phyloP scores from a whole-genome alignment of 2,797 vertebrate species.

The Glyptemys insculpta region DNA sequence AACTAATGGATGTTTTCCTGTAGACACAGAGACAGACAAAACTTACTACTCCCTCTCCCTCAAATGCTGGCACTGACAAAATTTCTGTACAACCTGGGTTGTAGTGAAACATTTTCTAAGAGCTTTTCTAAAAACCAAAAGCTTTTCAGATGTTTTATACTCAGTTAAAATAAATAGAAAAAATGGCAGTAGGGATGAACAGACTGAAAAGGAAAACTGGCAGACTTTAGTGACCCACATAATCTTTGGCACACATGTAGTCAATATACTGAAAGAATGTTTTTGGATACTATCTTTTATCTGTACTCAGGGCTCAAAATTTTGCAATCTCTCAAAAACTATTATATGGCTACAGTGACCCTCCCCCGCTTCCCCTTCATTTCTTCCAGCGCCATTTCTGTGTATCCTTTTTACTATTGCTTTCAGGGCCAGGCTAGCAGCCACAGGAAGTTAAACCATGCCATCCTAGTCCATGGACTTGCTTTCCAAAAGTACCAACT shows the following conservation, averaged over 20 bases:
- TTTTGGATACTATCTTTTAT: neutral
- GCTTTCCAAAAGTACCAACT: neutral
- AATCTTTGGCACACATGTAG: neutral
- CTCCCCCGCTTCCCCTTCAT: neutral
- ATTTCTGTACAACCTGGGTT: neutral
- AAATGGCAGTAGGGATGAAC: neutral
- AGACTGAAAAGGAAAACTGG: neutral
- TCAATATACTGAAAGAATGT: neutral
- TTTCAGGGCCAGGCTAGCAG: neutral
- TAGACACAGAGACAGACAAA: neutral
- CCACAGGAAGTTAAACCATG: neutral
- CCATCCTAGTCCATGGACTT: neutral
- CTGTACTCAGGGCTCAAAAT: neutral
- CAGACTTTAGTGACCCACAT: neutral
- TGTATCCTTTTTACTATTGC: fast-evolving
- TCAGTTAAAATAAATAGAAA: neutral
- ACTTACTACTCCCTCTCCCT: neutral
- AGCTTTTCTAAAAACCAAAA: neutral
- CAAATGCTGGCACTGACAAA: neutral
- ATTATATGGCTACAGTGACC: neutral
- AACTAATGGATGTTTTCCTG: neutral
- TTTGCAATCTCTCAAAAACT: neutral
- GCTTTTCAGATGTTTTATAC: neutral
- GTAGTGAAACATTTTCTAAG: neutral
- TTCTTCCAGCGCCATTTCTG: neutral